Percentiles rank a stretch among this genome's conserved stretches.
phyloP scores from a whole-genome alignment of 2,113 vertebrate species.

The Prunella himalayana region DNA sequence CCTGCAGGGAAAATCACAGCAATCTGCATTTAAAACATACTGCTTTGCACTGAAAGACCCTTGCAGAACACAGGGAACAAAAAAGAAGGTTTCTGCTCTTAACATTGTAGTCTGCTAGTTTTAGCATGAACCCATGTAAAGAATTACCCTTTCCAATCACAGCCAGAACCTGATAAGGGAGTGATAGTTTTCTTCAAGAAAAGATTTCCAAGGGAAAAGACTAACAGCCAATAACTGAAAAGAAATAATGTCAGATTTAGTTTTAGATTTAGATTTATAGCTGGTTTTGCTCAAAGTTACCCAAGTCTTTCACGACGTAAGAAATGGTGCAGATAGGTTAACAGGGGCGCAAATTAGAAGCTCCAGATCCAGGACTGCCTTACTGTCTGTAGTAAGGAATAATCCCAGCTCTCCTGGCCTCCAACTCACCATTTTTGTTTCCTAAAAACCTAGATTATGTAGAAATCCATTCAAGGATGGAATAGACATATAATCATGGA shows the following conservation, averaged over 20 bases:
- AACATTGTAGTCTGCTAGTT: not conserved
- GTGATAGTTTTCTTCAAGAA: not conserved
- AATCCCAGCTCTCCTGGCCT: not conserved
- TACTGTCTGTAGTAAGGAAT: not conserved
- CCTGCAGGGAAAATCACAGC: slow-evolving; percentile 21
- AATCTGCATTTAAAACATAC: not conserved
- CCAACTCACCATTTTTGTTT: not conserved
- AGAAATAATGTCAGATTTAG: not conserved
- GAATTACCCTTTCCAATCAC: not conserved
- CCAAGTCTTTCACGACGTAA: not conserved
- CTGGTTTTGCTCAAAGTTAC: not conserved
- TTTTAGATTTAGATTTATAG: not conserved
- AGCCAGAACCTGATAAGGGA: not conserved
- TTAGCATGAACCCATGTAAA: not conserved
- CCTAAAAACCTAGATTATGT: not conserved
- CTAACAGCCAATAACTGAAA: not conserved
- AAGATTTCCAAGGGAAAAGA: not conserved
- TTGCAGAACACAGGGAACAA: not conserved
- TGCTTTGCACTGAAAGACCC: not conserved
- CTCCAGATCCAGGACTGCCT: not conserved
- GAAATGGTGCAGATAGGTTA: not conserved
- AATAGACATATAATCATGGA: not conserved
- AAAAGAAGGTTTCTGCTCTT: not conserved
- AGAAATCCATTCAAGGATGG: not conserved
- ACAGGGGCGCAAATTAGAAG: not conserved